These are phyloP conservation scores for Phymatocera aterrima DNA, from an alignment of 2,888 invertebrate species.

Conservation along the genomic window DNA sequence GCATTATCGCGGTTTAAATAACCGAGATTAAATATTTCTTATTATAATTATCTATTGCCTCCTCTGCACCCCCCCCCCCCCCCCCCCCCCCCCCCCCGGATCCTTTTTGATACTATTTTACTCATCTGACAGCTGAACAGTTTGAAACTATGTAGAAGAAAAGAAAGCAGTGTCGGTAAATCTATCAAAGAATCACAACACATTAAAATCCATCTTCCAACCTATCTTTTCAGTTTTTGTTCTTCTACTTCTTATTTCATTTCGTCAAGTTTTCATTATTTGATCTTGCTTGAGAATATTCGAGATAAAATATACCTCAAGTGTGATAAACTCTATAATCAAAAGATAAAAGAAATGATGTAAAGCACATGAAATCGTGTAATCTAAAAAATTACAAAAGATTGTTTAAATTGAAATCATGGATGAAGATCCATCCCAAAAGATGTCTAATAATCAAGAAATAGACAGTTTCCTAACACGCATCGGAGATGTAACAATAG, in stretches of 20 bases:
- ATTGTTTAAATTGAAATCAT: neutral
- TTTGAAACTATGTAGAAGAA: neutral
- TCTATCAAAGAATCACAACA: neutral
- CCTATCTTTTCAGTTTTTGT: no score
- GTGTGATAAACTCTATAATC: neutral
- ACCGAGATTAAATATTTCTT: neutral
- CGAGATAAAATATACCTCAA: neutral
- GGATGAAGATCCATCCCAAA: conserved; percentile 48
- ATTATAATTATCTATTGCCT: neutral
- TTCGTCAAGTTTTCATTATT: neutral
- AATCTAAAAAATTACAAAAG: neutral
- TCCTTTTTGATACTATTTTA: neutral
- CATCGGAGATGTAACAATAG: conserved; percentile 80
- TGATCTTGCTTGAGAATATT: neutral
- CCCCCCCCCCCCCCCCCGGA: neutral
- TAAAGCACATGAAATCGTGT: neutral
- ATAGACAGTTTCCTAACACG: conserved; percentile 78
- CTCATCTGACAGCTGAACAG: conserved; percentile 24
- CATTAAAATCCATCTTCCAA: neutral
- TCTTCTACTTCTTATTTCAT: no score
- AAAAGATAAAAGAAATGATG: neutral
- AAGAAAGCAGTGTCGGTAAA: neutral
- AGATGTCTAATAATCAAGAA: conserved; percentile 70
- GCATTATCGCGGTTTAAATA: neutral
- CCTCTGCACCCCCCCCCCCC: neutral